Conservation (phyloP, 2,888 invertebrate species). For the Drosophila mimica region DNA sequence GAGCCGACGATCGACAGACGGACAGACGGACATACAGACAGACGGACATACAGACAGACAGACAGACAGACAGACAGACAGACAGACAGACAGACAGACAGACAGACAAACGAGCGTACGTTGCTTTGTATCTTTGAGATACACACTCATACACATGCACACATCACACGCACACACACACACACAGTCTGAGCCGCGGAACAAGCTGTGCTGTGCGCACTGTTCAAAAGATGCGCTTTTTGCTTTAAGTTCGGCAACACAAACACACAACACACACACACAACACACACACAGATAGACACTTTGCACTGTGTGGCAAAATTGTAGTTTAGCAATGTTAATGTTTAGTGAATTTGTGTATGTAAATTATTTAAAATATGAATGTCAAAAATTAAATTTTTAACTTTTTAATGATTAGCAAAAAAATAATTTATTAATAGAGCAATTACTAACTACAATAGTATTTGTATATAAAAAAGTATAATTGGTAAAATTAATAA, state of each 20-base stretch:
- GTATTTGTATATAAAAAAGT: not conserved
- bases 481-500: not conserved
- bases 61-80: slow-evolving; percentile 46
- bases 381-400: not conserved
- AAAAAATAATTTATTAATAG: not conserved
- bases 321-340: not conserved
- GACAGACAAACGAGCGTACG: slow-evolving; percentile 49
- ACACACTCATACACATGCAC: slow-evolving; percentile 40
- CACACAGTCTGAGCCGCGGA: slow-evolving; percentile 36
- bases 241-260: slow-evolving; percentile 66
- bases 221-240: slow-evolving; percentile 77
- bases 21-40: slow-evolving; percentile 2
- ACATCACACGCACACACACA: not conserved
- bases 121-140: slow-evolving; percentile 60
- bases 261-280: slow-evolving; percentile 25
- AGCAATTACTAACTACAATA: not conserved
- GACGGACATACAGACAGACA: slow-evolving; percentile 39
- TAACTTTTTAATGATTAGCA: not conserved
- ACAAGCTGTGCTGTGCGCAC: slow-evolving; percentile 74
- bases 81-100: slow-evolving; percentile 44
- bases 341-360: not conserved
- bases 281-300: not conserved
- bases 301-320: slow-evolving; percentile 53
- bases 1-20: slow-evolving; percentile 59
- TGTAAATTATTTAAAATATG: not conserved